Evolutionary conservation across 2,888 invertebrate genomes (phyloP).

Genomic region (Altica lythri): DNA sequence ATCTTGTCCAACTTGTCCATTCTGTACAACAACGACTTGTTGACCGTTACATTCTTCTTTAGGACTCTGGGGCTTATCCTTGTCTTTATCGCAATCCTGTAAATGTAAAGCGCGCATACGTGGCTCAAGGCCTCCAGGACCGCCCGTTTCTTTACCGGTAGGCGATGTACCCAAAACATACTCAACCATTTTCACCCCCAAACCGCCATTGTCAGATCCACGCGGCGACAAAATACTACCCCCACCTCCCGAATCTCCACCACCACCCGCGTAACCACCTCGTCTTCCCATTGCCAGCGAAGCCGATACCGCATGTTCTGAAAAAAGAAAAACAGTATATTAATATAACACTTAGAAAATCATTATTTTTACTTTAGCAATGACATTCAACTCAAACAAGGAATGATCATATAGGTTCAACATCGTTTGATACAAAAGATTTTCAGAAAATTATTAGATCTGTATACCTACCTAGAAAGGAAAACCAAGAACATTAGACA

Average conservation of each 20-base stretch:
- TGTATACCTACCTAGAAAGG: too few species aligned
- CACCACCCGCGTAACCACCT: conserved; percentile 64
- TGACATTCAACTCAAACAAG: too few species aligned
- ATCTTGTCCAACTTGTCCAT: conserved; percentile 56
- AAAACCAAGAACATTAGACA: too few species aligned
- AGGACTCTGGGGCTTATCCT: conserved; percentile 61
- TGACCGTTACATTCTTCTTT: conserved; percentile 50
- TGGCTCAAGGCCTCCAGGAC: conserved; percentile 62
- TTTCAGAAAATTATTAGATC: too few species aligned
- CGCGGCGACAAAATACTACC: conserved; percentile 74
- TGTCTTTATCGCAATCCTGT: conserved; percentile 60
- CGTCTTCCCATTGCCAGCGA: conserved; percentile 80
- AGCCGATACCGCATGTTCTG: conserved; percentile 69
- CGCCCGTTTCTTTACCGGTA: conserved; percentile 68
- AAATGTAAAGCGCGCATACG: conserved; percentile 68
- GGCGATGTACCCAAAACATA: conserved; percentile 94
- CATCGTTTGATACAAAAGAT: too few species aligned
- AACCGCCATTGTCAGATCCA: conserved; percentile 80
- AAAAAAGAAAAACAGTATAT: conserved; percentile 42
- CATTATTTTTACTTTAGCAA: too few species aligned
- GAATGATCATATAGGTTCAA: too few species aligned
- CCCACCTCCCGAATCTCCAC: conserved; percentile 60
- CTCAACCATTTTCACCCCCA: conserved; percentile 98
- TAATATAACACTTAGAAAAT: neutral
- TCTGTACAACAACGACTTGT: conserved; percentile 54